These are phyloP conservation scores for Vireo griseus DNA, from an alignment of 2,797 vertebrate genomes.

Conservation along the genomic window DNA sequence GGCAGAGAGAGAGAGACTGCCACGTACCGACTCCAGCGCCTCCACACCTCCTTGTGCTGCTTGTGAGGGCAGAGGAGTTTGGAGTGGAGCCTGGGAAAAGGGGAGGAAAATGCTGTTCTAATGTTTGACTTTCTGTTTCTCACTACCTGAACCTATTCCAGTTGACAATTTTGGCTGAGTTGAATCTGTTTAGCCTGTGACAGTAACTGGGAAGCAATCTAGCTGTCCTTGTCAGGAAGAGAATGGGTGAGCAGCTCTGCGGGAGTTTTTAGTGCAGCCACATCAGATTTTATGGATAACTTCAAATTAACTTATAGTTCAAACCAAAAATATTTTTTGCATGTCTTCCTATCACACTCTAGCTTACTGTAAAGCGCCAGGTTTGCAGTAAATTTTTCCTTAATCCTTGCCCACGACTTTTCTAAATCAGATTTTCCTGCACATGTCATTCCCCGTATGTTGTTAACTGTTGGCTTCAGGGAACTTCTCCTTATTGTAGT, in stretches of 20 bases:
- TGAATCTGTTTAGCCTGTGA: background rate
- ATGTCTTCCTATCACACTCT: background rate
- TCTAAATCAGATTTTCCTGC: background rate
- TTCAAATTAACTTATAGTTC: background rate
- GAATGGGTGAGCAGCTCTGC: background rate
- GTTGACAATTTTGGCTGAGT: background rate
- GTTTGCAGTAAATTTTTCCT: background rate
- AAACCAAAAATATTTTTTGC: background rate
- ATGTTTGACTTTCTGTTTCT: background rate
- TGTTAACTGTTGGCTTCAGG: background rate
- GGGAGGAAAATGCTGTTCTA: background rate
- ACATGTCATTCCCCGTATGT: background rate
- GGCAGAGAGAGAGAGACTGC: background rate
- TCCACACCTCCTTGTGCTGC: accelerated
- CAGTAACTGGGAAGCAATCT: background rate
- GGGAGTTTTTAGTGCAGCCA: background rate
- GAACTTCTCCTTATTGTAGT: background rate
- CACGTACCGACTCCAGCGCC: background rate
- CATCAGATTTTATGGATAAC: background rate
- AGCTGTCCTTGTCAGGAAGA: background rate
- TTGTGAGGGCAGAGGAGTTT: accelerated
- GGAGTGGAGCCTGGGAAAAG: background rate
- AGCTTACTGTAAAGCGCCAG: background rate
- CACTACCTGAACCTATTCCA: background rate
- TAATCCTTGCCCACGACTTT: background rate